phyloP scores from a whole-genome alignment of 2,113 vertebrate genomes.

The Syrrhaptes paradoxus region DNA sequence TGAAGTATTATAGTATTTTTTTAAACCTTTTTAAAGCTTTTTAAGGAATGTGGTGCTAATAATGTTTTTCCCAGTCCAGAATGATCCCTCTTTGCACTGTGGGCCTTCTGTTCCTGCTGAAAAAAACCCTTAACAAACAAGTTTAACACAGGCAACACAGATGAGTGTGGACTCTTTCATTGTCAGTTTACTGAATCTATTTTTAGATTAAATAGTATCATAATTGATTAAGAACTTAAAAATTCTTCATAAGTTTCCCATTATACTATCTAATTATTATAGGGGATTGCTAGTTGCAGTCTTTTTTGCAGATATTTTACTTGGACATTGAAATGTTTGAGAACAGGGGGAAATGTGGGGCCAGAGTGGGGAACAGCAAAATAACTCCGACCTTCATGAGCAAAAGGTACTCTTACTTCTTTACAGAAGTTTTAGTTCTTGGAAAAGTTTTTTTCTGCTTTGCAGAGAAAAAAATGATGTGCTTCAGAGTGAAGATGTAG shows the following conservation, averaged over 20 bases:
- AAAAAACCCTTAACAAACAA: background rate
- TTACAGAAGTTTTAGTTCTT: background rate
- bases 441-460: background rate
- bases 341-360: background rate
- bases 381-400: background rate
- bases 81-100: background rate
- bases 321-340: background rate
- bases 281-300: background rate
- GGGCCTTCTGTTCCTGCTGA: background rate
- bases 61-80: background rate
- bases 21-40: background rate
- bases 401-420: background rate
- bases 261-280: background rate
- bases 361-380: background rate
- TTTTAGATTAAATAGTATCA: background rate
- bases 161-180: background rate
- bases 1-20: background rate
- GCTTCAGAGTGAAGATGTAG: background rate
- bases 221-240: background rate
- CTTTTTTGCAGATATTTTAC: background rate
- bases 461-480: background rate
- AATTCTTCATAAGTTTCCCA: background rate
- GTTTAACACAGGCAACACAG: background rate
- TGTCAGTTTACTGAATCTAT: background rate
- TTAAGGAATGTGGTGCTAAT: background rate